Conservation (phyloP, 2,113 vertebrate genomes). For the Ochotona princeps region DNA sequence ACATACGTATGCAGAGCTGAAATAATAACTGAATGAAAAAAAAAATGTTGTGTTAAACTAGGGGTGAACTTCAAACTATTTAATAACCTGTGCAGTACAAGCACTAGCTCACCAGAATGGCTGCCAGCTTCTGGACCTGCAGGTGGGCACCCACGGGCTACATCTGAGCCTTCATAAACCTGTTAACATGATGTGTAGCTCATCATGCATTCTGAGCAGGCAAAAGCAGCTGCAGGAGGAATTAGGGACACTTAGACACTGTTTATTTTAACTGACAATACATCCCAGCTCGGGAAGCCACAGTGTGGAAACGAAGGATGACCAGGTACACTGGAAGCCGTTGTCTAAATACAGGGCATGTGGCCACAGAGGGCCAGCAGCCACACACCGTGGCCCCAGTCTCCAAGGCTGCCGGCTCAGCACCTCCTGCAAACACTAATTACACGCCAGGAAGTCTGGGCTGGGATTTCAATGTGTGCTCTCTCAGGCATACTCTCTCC, state of each 20-base stretch:
- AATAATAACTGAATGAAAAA: constrained; percentile 2
- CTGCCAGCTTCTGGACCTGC: neutral
- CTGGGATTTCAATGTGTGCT: neutral
- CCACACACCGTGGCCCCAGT: neutral
- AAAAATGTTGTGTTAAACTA: neutral
- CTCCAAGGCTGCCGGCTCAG: neutral
- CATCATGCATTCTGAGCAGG: neutral
- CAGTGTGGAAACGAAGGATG: neutral
- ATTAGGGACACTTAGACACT: neutral
- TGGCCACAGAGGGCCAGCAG: neutral
- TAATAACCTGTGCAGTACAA: neutral
- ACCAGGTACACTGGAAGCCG: neutral
- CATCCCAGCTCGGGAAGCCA: neutral
- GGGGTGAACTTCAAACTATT: neutral
- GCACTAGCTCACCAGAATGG: neutral
- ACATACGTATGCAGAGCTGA: neutral
- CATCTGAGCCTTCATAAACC: neutral
- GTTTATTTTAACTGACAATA: constrained; percentile 14
- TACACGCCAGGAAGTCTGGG: neutral
- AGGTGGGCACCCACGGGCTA: neutral
- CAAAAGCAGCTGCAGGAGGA: neutral
- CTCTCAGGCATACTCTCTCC: neutral
- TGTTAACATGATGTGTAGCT: neutral
- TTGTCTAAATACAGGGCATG: neutral
- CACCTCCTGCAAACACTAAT: neutral